Base-by-base conservation (phyloP, 1,140 invertebrate genomes). In the Brachystomella parvula region DNA sequence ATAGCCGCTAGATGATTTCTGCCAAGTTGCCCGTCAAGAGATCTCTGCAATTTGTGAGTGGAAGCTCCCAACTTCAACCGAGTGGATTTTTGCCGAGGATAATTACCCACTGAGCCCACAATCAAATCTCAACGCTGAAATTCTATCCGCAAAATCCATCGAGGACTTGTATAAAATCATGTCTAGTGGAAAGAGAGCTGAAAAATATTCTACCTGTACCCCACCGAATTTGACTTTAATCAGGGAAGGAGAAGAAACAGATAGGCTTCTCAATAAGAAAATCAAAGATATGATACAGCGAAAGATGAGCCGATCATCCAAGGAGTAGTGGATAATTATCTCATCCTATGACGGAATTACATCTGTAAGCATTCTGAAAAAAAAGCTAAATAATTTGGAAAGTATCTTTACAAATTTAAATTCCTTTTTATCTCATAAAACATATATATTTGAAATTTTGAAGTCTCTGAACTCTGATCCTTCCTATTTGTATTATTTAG, bases 1-100 rank as follows among this genome's bases (percentile, higher is more conserved):
- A 29, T 60, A 66, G 65, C 65, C 65, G 17, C 39, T 66, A 28
- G 65, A 61, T 56, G 58, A 61, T 24, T 61, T 60, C 24, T 60
- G 58, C 30, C 29, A 60, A 35, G 58, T 60, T 31, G 3, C 30
- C 9, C 29, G 58, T 6, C 6, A 35, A 28, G 58, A 60, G 26
- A 60, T 60, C 33, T 30, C 19, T 9, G 29, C 30, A 30, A 35
- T 60, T 35, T 32, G 29, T 32, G 32, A 32, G 30, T 19, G 58
- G 32, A 35, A 35, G 32, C 29, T 35, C 6, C 29, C 33, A 24
- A 35, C 9, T 32, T 3, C 58, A 26, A 35, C 15, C 17, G 58
- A 60, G 24, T 60, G 58, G 58, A 60, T 60, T 60, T 60, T 32
- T 12, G 15, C 58, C 3, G 9, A 28, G 6, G 32, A 60, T 28